Percentiles rank a stretch among this genome's conserved stretches.
These are phyloP conservation scores for Dorcus hopei DNA, from an alignment of 2,888 invertebrate species.

Conservation along the genomic window DNA sequence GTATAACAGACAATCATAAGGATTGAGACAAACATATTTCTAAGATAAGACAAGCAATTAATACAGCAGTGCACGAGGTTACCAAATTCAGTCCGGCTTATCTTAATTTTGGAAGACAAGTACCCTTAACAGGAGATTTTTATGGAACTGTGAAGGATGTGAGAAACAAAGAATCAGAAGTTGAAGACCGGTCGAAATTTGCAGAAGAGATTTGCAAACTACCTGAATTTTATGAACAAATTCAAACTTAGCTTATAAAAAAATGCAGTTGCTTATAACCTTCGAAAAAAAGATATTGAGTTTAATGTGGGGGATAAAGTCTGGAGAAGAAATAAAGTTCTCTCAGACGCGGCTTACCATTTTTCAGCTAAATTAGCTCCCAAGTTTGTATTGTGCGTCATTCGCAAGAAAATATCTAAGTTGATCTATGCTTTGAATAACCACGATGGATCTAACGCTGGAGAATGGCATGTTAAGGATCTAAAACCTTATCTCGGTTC, in stretches of 20 bases:
- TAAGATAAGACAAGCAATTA: too few relatives aligned
- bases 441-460: slow-evolving; percentile 18
- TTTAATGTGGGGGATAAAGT: slow-evolving; percentile 24
- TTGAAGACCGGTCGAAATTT: not conserved
- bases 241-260: not conserved
- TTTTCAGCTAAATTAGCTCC: slow-evolving; percentile 23
- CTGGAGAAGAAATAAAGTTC: slow-evolving; percentile 20
- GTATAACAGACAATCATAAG: slow-evolving; percentile 4
- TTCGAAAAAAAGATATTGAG: slow-evolving; percentile 16
- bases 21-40: too few relatives aligned
- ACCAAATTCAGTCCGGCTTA: too few relatives aligned
- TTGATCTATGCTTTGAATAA: slow-evolving; percentile 21
- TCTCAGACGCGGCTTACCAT: slow-evolving; percentile 19
- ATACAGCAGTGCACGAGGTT: too few relatives aligned
- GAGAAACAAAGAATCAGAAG: too few relatives aligned
- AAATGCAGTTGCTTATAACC: slow-evolving; percentile 14
- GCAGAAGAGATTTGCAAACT: not conserved
- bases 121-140: too few relatives aligned
- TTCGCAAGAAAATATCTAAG: slow-evolving; percentile 20
- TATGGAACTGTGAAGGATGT: too few relatives aligned
- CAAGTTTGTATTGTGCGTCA: slow-evolving; percentile 22
- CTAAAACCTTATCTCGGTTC: too few relatives aligned
- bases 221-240: not conserved
- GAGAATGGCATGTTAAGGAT: slow-evolving; percentile 23
- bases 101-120: too few relatives aligned